Base-by-base conservation (phyloP, 2,113 vertebrate species). In the Charina bottae region DNA sequence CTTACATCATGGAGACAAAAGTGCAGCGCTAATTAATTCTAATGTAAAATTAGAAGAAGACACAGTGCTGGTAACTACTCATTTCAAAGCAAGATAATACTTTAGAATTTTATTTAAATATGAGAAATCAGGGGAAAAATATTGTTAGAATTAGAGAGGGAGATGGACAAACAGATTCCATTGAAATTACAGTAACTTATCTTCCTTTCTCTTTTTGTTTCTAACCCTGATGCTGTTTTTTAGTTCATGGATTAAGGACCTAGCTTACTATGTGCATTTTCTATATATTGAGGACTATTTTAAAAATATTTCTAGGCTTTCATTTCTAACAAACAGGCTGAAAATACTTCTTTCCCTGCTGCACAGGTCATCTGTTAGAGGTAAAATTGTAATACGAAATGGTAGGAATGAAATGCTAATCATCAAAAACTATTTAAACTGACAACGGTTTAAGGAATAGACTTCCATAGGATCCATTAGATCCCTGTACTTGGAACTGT, bases 21-120 rank as follows among this genome's bases (percentile, higher is more conserved):
- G 91, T 92, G 94, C 95, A 97, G 95, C 89, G 91, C 87, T 95
- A 97, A 95, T 97, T 97, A 95, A 72, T 72, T 72, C 64, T 96
- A 93, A 94, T 1, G 86, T 91, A 94, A 96, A 95, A 92, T n/a
- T 56, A 88, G 93, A 12, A 58, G 93, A 85, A 94, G 85, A 95
- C 92, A 93, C 96, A 92, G 93, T 93, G 89, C 89, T 91, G n/a
- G 58, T 93, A 95, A 94, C 26, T 95, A 83, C 56, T 94, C 93
- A 95, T 87, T 90, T 94, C 92, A 83, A 96, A 83, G 21, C 85
- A 93, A 58, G 91, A 90, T 93, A 94, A 93, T 19, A 93, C 94
- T 90, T 93, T 94, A 93, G 89, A 92, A 92, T 96, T 93, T 97
- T 93, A 96, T 94, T 96, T 87, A 55, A 86, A 68, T 54, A 53